These are phyloP conservation scores for Tipula vernalis DNA, from an alignment of 2,888 invertebrate genomes.

Conservation along the genomic window DNA sequence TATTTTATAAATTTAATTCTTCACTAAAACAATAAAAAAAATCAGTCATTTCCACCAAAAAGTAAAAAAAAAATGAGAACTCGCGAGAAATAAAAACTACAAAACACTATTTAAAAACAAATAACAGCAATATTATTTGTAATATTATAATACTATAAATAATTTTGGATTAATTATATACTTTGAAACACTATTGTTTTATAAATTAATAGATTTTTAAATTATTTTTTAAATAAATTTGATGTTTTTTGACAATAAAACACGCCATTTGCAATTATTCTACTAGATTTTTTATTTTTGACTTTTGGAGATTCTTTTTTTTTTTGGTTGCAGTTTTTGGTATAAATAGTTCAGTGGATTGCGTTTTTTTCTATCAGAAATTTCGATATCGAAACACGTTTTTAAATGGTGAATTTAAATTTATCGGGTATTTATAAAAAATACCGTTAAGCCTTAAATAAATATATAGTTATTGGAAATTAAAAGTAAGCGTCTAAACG, in stretches of 20 bases:
- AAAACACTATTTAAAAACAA: neutral
- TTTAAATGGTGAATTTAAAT: too few relatives aligned
- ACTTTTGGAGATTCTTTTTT: neutral
- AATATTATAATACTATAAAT: neutral
- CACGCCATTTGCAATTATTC: slow-evolving; percentile 12
- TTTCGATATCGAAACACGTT: neutral
- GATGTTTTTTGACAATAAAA: slow-evolving; percentile 9
- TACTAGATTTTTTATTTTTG: neutral
- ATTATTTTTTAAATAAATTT: neutral
- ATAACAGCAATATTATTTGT: neutral
- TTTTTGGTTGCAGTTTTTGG: neutral
- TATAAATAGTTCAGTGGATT: neutral
- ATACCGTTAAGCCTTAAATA: too few relatives aligned
- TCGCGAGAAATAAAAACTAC: neutral
- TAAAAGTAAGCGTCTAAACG: too few relatives aligned
- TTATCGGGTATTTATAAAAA: too few relatives aligned
- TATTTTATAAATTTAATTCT: neutral
- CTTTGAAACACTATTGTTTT: neutral
- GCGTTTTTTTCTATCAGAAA: neutral
- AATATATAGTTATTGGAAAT: too few relatives aligned
- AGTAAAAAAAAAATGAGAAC: neutral
- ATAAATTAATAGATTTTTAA: slow-evolving; percentile 4
- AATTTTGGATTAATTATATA: neutral
- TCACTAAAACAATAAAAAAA: neutral
- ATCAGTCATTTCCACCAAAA: neutral